Evolutionary conservation across 2,888 invertebrate species (phyloP), one percentile per base, ranked within the genome.

Genomic region (Byasa hedistus): DNA sequence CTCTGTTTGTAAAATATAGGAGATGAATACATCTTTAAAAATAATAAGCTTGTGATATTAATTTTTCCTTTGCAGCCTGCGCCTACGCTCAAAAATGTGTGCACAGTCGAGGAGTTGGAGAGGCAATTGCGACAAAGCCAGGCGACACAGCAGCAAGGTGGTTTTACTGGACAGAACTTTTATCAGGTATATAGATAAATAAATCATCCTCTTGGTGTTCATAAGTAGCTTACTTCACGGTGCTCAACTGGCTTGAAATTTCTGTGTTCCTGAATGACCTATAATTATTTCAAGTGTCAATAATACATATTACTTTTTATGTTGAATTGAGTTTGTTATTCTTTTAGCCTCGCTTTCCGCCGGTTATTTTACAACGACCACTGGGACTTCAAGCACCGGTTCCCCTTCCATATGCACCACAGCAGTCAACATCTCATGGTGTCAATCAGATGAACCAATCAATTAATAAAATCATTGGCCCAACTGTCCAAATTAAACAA

Each of bases 21-120:
- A 36, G 15, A 39, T 15, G 12, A 15, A 12, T 3, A 39, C 3
- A 0, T 32, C 7, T 32, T 8, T 32, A 15, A 3, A 39, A 39
- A 39, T 39, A 39, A 39, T 27, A 27, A 27, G 5, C 27, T 27
- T 27, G 44, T 44, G 44, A 44, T 4, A 44, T 5, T 39, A 1
- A 15, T 51, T 51, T 51, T 4, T n/a, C 5, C 5, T 51, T 51
- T 64, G 0, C 75, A 86, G 85, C 78, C 82, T 7, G 75, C 76
- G 32, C 83, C 86, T 64, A 72, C 79, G 0, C 81, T 93, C 63
- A 94, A 94, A 79, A 95, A 94, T 86, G 94, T 94, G 55, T 94
- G 94, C 79, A 95, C 95, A 0, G 94, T 96, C 12, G 95, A 96
- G 76, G 95, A 96, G 79, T 73, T 96, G 76, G 96, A 96, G 79